A percentile compares a stretch with the other conserved stretches of the same genome.
Conservation (phyloP, 2,797 vertebrate genomes). For the Sphenopsis melanotis region DNA sequence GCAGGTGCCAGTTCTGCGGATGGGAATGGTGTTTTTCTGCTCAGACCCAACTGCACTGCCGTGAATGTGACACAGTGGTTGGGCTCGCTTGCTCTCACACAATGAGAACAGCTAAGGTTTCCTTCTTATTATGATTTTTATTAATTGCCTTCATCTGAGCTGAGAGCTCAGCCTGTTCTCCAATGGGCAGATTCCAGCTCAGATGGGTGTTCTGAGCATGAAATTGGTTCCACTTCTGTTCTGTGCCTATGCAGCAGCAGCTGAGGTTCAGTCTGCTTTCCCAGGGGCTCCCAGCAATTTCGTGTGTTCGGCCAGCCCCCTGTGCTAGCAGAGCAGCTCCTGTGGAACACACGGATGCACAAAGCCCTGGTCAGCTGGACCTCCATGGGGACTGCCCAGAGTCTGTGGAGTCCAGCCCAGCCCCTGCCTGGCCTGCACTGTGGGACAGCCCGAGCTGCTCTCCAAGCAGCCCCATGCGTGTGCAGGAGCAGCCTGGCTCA, state of each 20-base stretch:
- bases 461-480: not conserved
- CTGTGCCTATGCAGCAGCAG: not conserved
- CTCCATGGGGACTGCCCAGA: not conserved
- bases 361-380: not conserved
- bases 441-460: not conserved
- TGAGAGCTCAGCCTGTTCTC: not conserved
- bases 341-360: not conserved
- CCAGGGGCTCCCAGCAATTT: not conserved
- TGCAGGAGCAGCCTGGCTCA: not conserved
- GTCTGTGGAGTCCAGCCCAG: not conserved
- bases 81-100: too few relatives aligned
- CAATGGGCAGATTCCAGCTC: fast-evolving
- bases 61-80: fast-evolving
- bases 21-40: not conserved
- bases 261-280: not conserved
- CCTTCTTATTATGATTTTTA: not conserved
- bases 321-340: not conserved
- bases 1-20: not conserved
- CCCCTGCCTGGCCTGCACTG: not conserved
- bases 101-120: not conserved
- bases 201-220: not conserved
- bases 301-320: not conserved
- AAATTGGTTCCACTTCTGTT: not conserved
- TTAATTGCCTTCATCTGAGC: not conserved
- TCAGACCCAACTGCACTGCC: not conserved